Percentiles rank a stretch among this genome's conserved stretches.
Conservation (phyloP, 2,888 invertebrate genomes). For the Harpagoxenus sublaevis region DNA sequence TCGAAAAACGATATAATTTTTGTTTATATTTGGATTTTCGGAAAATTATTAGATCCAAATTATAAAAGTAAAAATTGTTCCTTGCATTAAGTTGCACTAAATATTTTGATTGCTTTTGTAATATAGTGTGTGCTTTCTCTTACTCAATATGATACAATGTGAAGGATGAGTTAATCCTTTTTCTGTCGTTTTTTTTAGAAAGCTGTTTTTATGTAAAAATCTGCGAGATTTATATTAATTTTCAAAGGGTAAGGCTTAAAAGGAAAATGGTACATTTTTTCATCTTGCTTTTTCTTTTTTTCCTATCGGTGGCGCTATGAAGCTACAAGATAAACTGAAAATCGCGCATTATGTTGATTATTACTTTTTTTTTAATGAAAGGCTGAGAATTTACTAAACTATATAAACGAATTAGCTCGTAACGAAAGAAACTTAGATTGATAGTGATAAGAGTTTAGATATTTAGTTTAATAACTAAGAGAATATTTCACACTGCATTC, state of each 20-base stretch:
- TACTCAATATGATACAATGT: background rate
- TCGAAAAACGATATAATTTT: conserved; percentile 1
- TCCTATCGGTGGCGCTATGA: background rate
- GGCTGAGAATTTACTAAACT: conserved; percentile 37
- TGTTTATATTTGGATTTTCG: background rate
- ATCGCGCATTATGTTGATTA: background rate
- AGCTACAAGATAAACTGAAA: background rate
- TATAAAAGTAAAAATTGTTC: conserved; percentile 2
- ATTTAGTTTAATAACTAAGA: conserved; percentile 32
- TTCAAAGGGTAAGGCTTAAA: background rate
- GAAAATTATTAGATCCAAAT: conserved; percentile 1
- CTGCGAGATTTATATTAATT: background rate
- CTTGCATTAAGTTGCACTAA: background rate
- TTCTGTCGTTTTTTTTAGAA: background rate
- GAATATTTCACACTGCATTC: background rate
- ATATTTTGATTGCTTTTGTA: conserved; percentile 13
- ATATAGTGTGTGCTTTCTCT: conserved; percentile 2
- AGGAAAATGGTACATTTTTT: background rate
- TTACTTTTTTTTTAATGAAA: background rate
- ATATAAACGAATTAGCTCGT: conserved; percentile 13
- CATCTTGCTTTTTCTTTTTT: background rate
- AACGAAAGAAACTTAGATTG: conserved; percentile 22
- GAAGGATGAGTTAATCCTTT: background rate
- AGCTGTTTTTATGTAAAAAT: background rate
- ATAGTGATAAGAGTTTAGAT: conserved; percentile 34